Conservation (phyloP, 2,113 vertebrate genomes). For the Grallaria varia region DNA sequence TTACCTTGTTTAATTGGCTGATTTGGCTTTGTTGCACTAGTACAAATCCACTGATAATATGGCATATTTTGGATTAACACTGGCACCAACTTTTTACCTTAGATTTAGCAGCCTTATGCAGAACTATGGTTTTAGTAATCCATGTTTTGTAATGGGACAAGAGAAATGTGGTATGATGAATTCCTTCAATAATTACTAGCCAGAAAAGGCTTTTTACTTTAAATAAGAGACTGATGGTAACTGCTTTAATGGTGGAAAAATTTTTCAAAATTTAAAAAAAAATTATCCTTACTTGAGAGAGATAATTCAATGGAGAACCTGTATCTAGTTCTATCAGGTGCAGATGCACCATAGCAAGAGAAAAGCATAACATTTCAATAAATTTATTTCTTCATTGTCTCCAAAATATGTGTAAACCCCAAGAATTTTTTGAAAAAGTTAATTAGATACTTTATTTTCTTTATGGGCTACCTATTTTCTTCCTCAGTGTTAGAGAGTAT, state of each 20-base stretch:
- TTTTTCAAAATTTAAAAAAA: neutral
- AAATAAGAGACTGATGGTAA: neutral
- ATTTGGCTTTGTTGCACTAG: neutral
- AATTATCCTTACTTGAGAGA: neutral
- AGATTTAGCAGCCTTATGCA: neutral
- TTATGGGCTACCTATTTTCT: neutral
- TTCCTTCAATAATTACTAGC: neutral
- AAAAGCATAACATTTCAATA: neutral
- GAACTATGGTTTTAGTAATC: conserved; percentile 28
- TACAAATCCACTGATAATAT: neutral
- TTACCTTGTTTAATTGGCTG: conserved; percentile 33
- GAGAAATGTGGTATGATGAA: neutral
- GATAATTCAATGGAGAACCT: neutral
- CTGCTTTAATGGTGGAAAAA: neutral
- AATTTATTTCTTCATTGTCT: neutral
- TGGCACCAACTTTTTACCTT: neutral
- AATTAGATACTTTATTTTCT: neutral
- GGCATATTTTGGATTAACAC: neutral
- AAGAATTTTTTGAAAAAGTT: neutral
- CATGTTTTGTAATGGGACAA: neutral
- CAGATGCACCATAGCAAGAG: neutral
- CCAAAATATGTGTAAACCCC: neutral
- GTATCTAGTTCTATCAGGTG: neutral
- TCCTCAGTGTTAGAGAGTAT: neutral
- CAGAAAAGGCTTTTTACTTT: conserved; percentile 15